Evolutionary conservation across 1,140 invertebrate genomes (phyloP), one percentile per base, ranked within the genome.

Genomic region (Drosophila rufa): DNA sequence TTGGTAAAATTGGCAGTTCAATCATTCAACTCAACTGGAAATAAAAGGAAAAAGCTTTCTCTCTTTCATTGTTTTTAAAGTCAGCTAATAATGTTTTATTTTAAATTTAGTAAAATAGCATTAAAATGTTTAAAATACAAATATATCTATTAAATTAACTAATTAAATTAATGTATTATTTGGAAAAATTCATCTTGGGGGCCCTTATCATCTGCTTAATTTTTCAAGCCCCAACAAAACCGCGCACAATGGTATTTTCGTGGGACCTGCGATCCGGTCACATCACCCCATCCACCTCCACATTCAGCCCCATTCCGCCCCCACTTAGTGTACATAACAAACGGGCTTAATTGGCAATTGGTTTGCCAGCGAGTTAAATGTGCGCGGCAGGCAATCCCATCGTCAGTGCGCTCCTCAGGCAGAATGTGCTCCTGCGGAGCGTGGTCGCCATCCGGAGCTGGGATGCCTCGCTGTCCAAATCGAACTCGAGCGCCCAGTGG

Each of bases 301-400:
- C 56, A 64, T 22, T n/a, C 33, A 43, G 25, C 68, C 74, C 70
- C 71, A 43, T 42, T 75, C 70, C 51, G 19, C 70, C 73, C 70
- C 74, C 71, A 76, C 74, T 30, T 50, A 57, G 76, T 82, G 71
- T 82, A 87, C 74, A 80, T 89, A 86, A 86, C 82, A 80, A 82
- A 57, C 76, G 45, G 45, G 81, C 58, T 67, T 64, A 74, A 74
- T 74, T 74, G 68, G 65, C 81, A 81, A 75, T 85, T 84, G 74
- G 17, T 58, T 56, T 80, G 25, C 66, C 51, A 90, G 30, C 66
- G 47, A 81, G 58, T 79, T 84, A 81, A 89, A 89, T 89, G 84
- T 84, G 84, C 80, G 69, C 84, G 59, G 85, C 74, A 79, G 85
- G 77, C 48, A 64, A 64, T 51, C 50, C 51, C 42, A 81, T 84